Percentiles rank a stretch among this genome's conserved stretches.
These are phyloP conservation scores for Lumbricus terrestris DNA, from an alignment of 2,888 invertebrate species.

Conservation along the genomic window DNA sequence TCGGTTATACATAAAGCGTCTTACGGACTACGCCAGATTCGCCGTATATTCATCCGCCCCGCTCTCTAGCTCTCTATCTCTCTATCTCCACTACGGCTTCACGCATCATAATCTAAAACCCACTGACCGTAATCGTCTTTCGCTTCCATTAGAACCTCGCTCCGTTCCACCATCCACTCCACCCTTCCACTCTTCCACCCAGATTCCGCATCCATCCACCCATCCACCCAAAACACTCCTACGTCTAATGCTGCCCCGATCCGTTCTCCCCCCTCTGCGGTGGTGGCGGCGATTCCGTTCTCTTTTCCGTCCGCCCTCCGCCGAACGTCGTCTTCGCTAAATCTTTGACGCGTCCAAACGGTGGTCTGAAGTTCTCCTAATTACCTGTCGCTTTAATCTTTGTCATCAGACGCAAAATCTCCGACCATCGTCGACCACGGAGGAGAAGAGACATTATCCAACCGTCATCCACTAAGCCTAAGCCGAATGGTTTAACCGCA, in stretches of 20 bases:
- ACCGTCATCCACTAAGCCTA: slow-evolving; percentile 5
- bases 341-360: slow-evolving; percentile 4
- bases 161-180: not conserved
- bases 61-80: too few relatives aligned
- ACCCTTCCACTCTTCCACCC: not conserved
- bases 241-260: slow-evolving; percentile 7
- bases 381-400: slow-evolving; percentile 16
- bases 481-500: not conserved
- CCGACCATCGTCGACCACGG: too few relatives aligned
- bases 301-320: not conserved
- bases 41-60: too few relatives aligned
- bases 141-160: not conserved
- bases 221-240: not conserved
- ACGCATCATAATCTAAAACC: slow-evolving; percentile 5
- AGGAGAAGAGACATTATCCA: not conserved
- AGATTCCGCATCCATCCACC: too few relatives aligned
- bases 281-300: not conserved
- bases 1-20: slow-evolving; percentile 3
- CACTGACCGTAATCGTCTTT: slow-evolving; percentile 12
- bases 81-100: not conserved
- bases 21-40: not conserved
- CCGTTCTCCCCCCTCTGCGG: not conserved
- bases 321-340: not conserved
- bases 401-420: not conserved
- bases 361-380: slow-evolving; percentile 7